Evolutionary conservation across 2,113 vertebrate genomes (phyloP).

Genomic region (Poecile atricapillus): DNA sequence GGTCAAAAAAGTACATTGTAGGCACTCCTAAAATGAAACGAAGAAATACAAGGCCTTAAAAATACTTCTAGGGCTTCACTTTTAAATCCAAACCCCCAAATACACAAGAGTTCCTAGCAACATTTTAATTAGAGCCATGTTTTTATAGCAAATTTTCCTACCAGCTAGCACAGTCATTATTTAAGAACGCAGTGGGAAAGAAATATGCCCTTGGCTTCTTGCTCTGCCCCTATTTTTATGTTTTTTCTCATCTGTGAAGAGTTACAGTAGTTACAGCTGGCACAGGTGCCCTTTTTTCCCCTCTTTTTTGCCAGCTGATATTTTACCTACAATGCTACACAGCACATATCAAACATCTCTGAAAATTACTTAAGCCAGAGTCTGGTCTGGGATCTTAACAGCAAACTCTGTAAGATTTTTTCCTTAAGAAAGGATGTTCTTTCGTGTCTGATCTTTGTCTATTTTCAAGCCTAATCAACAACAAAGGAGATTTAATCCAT

Average conservation of each 20-base stretch:
- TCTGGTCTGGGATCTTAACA: background rate
- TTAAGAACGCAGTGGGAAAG: background rate
- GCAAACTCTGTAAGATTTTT: background rate
- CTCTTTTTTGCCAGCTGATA: background rate
- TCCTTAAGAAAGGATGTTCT: background rate
- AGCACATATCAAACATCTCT: accelerated
- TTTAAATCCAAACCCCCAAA: background rate
- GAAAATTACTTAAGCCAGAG: background rate
- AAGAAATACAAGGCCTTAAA: background rate
- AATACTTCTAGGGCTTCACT: background rate
- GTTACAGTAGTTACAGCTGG: background rate
- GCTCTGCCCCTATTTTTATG: background rate
- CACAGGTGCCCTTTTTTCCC: accelerated
- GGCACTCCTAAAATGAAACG: background rate
- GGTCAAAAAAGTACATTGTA: background rate
- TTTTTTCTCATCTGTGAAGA: background rate
- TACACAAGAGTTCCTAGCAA: background rate
- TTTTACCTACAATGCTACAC: background rate
- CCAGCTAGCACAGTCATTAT: background rate
- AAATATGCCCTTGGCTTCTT: background rate
- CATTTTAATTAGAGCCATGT: background rate
- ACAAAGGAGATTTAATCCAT: background rate
- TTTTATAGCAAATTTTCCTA: background rate
- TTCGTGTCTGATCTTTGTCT: background rate
- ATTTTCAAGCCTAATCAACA: background rate